Evolutionary conservation across 1,140 invertebrate species (phyloP).

Genomic region (Tachypleus tridentatus): DNA sequence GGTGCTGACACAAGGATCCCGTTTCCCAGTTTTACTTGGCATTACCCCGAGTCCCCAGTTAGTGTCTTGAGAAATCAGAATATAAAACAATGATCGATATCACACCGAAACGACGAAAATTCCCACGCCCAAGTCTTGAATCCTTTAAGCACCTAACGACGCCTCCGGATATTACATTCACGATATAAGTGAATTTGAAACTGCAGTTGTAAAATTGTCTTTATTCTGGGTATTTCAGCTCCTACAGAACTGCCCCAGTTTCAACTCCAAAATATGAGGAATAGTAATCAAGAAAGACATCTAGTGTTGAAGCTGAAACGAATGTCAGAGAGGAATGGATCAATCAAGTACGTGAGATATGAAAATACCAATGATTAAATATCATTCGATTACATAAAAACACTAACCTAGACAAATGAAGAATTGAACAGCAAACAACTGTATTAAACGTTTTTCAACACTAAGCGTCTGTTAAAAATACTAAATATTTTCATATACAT

Average conservation of each 20-base stretch:
- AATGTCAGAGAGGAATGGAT: slow-evolving; percentile 68
- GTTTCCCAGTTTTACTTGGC: no score
- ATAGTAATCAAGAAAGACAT: slow-evolving; percentile 11
- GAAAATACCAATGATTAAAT: no score
- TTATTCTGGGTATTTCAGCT: slow-evolving; percentile 7
- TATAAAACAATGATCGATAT: no score
- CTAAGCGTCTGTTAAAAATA: no score
- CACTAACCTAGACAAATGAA: no score
- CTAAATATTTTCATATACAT: no score
- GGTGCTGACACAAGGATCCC: no score
- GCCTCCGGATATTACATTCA: not conserved
- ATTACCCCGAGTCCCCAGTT: no score
- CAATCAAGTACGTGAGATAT: slow-evolving; percentile 38
- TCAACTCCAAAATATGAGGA: slow-evolving; percentile 10
- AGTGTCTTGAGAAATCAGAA: no score
- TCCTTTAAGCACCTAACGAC: not conserved
- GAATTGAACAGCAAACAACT: no score
- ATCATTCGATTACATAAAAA: no score
- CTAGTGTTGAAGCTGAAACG: slow-evolving; percentile 42
- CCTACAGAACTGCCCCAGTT: slow-evolving; percentile 14
- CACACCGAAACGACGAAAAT: not conserved
- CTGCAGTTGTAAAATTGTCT: not conserved
- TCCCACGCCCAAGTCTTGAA: not conserved
- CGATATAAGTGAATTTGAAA: not conserved
- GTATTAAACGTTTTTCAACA: no score